These are phyloP conservation scores for Drosophila longiperda DNA, from an alignment of 2,888 invertebrate genomes.

Conservation along the genomic window DNA sequence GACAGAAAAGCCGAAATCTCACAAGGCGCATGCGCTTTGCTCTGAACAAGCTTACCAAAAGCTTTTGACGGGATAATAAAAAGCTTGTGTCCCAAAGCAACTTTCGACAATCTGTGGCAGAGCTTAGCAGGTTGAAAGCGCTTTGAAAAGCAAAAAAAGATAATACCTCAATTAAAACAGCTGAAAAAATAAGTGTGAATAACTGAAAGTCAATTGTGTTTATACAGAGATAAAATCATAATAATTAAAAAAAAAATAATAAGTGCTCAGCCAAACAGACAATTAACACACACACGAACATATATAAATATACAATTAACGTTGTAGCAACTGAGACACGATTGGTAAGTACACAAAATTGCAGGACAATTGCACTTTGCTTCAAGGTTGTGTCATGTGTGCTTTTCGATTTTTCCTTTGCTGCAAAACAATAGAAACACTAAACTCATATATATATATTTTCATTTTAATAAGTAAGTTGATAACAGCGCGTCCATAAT, in stretches of 20 bases:
- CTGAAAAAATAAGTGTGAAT: constrained; percentile 21
- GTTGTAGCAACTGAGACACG: constrained; percentile 3
- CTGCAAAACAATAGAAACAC: constrained; percentile 43
- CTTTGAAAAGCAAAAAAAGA: constrained; percentile 24
- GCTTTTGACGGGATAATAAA: constrained; percentile 64
- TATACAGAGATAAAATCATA: neutral
- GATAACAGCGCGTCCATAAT: constrained; percentile 20
- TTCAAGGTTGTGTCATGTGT: constrained; percentile 67
- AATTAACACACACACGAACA: neutral
- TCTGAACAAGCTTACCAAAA: constrained; percentile 27
- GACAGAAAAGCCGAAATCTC: constrained; percentile 65
- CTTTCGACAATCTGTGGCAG: constrained; percentile 68
- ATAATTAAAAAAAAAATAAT: neutral
- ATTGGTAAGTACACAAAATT: constrained; percentile 44
- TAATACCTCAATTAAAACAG: constrained; percentile 17
- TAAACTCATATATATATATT: constrained; percentile 6
- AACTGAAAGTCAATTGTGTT: constrained; percentile 6
- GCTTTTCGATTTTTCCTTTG: constrained; percentile 67
- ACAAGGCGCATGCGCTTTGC: constrained; percentile 52
- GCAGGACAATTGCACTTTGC: constrained; percentile 52
- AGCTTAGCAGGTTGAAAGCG: constrained; percentile 39
- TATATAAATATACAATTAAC: neutral
- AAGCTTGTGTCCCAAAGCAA: constrained; percentile 57
- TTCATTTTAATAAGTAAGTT: constrained; percentile 30
- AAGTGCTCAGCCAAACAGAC: neutral